Conservation (phyloP, 2,888 invertebrate species). For the Meta bourneti region DNA sequence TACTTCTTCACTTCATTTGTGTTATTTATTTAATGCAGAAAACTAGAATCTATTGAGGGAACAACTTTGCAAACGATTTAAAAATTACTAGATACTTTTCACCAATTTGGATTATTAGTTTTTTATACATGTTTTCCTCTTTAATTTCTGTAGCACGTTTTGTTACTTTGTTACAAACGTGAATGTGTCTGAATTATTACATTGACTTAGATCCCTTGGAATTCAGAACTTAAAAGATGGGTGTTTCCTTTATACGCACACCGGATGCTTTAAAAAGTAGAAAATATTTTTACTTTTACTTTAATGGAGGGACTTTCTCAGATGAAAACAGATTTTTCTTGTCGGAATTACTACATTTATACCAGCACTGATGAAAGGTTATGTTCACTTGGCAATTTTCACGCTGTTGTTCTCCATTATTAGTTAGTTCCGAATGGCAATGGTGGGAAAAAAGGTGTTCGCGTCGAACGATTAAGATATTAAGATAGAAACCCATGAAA, state of each 20-base stretch:
- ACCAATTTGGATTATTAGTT: neutral
- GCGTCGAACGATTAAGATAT: neutral
- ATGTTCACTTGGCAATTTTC: neutral
- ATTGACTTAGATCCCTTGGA: neutral
- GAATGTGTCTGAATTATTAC: neutral
- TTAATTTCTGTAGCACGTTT: neutral
- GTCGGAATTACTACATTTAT: neutral
- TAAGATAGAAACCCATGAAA: neutral
- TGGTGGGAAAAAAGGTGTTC: neutral
- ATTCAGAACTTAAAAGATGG: neutral
- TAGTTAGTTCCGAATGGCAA: neutral
- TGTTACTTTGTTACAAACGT: neutral
- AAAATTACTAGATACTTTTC: no score
- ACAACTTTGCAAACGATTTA: no score
- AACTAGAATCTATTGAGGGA: no score
- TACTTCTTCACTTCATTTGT: no score
- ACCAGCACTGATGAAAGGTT: constrained; percentile 6
- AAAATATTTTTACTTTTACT: neutral
- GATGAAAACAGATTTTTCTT: neutral
- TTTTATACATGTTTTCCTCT: neutral
- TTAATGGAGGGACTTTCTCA: neutral
- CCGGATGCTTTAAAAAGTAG: neutral
- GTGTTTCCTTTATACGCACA: neutral
- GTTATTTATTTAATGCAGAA: no score
- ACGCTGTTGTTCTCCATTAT: neutral